Evolutionary conservation across 2,797 vertebrate genomes (phyloP).

Genomic region (Notamacropus eugenii): DNA sequence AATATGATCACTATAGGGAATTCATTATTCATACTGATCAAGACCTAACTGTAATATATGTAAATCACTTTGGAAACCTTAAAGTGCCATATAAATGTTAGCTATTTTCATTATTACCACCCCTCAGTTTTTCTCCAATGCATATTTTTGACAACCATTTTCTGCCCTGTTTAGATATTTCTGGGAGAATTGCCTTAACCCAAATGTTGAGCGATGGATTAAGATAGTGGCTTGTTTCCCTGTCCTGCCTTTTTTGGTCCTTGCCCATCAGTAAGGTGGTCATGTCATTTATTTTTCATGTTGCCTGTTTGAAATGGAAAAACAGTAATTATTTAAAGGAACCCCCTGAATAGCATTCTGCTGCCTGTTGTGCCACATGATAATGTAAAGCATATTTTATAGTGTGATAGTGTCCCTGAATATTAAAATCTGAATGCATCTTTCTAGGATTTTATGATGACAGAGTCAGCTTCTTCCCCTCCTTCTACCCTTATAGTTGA

Average conservation of each 20-base stretch:
- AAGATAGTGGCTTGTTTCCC: constrained; percentile 60
- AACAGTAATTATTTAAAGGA: constrained; percentile 60
- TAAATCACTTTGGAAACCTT: neutral
- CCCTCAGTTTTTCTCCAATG: neutral
- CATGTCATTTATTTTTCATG: constrained; percentile 55
- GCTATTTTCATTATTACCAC: neutral
- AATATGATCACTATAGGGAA: neutral
- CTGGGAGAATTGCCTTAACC: neutral
- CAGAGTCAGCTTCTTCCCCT: neutral
- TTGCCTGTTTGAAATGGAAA: constrained; percentile 61
- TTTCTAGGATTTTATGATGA: neutral
- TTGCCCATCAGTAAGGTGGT: neutral
- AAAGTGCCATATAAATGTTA: neutral
- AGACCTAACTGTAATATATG: neutral
- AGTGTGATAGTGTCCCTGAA: constrained; percentile 22
- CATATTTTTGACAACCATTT: neutral
- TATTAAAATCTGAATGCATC: neutral
- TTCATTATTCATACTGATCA: neutral
- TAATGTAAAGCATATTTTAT: neutral
- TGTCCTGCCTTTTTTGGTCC: constrained; percentile 59
- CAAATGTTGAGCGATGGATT: neutral
- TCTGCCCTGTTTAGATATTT: neutral
- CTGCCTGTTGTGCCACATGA: constrained; percentile 40
- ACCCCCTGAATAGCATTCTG: constrained; percentile 64
- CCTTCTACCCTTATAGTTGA: neutral